These are phyloP conservation scores for Spodoptera frugiperda DNA, from an alignment of 1,140 invertebrate genomes.

Conservation along the genomic window DNA sequence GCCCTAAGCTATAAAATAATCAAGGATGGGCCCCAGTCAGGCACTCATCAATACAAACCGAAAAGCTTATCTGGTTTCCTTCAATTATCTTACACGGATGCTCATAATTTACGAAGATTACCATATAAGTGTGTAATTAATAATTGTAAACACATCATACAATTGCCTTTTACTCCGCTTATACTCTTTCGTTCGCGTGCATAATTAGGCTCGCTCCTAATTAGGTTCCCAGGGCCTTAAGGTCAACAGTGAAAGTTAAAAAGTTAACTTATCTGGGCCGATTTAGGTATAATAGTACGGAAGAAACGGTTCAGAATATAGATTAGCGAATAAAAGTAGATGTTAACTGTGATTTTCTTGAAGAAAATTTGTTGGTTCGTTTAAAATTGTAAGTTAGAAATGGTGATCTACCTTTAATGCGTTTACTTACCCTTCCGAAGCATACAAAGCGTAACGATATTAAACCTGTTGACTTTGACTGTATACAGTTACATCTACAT, in stretches of 20 bases:
- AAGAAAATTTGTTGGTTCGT: too few species aligned
- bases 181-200: slow-evolving; percentile 11
- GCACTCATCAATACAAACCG: neutral
- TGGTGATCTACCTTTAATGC: too few species aligned
- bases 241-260: slow-evolving; percentile 13
- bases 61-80: neutral
- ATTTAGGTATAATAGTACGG: neutral
- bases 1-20: neutral
- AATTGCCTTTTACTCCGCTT: slow-evolving; percentile 13
- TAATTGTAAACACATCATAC: slow-evolving; percentile 23
- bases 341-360: neutral
- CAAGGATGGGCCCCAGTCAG: too few species aligned
- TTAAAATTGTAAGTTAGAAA: too few species aligned
- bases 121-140: slow-evolving; percentile 15
- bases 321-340: neutral
- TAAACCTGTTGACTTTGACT: too few species aligned
- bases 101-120: slow-evolving; percentile 2
- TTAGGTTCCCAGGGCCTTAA: slow-evolving; percentile 8
- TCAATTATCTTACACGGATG: neutral
- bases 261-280: neutral
- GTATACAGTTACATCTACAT: too few species aligned
- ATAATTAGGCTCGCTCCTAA: slow-evolving; percentile 18
- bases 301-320: neutral
- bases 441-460: too few species aligned
- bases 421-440: too few species aligned